Conservation (phyloP, 2,113 vertebrate genomes). For the Labrus mixtus region DNA sequence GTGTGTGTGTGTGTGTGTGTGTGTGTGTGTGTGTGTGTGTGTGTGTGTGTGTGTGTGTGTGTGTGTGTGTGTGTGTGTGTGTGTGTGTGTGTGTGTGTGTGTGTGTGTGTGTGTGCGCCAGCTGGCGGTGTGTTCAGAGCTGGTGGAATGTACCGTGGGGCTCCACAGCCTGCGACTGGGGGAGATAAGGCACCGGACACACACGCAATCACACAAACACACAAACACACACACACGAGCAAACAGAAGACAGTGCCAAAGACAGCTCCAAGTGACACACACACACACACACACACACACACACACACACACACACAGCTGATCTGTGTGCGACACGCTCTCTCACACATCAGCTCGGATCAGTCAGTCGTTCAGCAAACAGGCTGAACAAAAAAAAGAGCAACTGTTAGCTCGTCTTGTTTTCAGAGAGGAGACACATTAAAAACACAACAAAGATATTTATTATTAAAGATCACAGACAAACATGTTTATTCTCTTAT, state of each 20-base stretch:
- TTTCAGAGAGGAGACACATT: background rate
- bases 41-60: conserved; percentile 39
- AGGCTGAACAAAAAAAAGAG: conserved; percentile 19
- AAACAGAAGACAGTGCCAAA: conserved; percentile 47
- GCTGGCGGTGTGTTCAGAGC: conserved; percentile 73
- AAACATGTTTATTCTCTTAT: too few species aligned
- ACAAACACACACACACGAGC: conserved; percentile 28
- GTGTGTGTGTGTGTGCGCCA: conserved; percentile 55
- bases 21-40: conserved; percentile 43
- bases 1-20: conserved; percentile 39
- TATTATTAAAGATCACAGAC: too few species aligned
- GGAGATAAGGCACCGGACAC: conserved; percentile 68
- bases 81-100: too few species aligned
- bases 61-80: conserved; percentile 44
- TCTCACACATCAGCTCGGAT: conserved; percentile 52
- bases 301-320: conserved; percentile 34
- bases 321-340: conserved; percentile 38
- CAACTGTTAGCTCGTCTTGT: conserved; percentile 37
- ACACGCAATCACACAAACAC: conserved; percentile 22
- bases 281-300: conserved; percentile 17
- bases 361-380: conserved; percentile 48
- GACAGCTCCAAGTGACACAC: conserved; percentile 20
- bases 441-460: too few species aligned
- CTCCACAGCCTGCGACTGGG: conserved; percentile 69
- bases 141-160: conserved; percentile 74